These are phyloP conservation scores for Saxidomus purpurata DNA, from an alignment of 1,140 invertebrate species.

Conservation along the genomic window DNA sequence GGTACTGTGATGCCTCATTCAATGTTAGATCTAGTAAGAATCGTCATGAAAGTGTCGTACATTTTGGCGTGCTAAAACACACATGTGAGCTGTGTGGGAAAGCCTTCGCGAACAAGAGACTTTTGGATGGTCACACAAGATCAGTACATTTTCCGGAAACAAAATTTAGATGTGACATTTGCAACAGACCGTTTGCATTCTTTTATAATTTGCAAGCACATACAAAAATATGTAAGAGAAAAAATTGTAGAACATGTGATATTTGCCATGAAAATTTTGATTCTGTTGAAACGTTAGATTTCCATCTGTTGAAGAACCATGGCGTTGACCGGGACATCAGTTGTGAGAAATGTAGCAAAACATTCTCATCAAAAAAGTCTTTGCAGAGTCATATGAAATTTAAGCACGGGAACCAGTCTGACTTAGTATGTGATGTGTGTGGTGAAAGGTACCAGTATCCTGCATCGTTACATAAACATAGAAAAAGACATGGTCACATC, in stretches of 20 bases:
- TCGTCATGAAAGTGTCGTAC: neutral
- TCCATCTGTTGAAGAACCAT: neutral
- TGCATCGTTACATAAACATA: neutral
- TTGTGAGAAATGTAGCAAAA: neutral
- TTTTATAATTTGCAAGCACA: neutral
- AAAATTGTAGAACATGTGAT: neutral
- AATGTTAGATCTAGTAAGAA: neutral
- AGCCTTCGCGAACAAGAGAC: neutral
- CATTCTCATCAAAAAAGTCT: neutral
- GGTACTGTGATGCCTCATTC: neutral
- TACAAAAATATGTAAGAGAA: neutral
- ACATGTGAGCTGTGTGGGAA: neutral
- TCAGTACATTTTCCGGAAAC: neutral
- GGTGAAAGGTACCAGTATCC: neutral
- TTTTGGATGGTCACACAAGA: neutral
- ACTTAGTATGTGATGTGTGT: neutral
- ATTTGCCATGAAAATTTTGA: neutral
- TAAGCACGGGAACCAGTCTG: neutral
- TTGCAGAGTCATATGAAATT: neutral
- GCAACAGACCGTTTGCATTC: neutral
- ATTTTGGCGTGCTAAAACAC: neutral
- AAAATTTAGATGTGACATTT: neutral
- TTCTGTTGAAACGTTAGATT: neutral
- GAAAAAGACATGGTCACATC: neutral
- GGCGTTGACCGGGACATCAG: neutral